Percentiles rank a stretch among this genome's conserved stretches.
phyloP scores from a whole-genome alignment of 1,140 invertebrate species.

The Drosophila pandora region DNA sequence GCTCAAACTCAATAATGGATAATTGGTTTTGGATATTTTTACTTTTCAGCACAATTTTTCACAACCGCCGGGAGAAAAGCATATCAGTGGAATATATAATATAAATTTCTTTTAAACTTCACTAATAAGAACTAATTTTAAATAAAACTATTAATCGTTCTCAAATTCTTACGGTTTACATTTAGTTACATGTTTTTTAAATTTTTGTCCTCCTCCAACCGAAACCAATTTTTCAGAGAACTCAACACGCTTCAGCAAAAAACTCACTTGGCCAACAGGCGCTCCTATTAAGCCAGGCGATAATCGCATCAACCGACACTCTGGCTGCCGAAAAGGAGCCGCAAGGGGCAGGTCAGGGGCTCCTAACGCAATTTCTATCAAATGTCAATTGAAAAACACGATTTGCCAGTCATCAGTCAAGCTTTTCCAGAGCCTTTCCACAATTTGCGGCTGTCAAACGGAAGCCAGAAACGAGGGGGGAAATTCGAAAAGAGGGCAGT shows the following conservation, averaged over 20 bases:
- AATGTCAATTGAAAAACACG: constrained; percentile 77
- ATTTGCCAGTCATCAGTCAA: constrained; percentile 65
- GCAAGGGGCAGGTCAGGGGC: constrained; percentile 6
- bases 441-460: constrained; percentile 66
- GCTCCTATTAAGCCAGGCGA: constrained; percentile 22
- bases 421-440: constrained; percentile 18
- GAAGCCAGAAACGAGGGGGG: constrained; percentile 47
- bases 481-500: constrained; percentile 10
- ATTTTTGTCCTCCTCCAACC: neutral
- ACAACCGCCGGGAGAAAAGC: neutral
- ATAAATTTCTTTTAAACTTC: too few relatives aligned
- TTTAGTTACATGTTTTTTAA: neutral
- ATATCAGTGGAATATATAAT: too few relatives aligned
- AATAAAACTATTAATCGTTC: neutral
- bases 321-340: constrained; percentile 3
- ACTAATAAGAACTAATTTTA: neutral
- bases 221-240: constrained; percentile 12
- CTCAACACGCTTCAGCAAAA: neutral
- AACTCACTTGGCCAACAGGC: neutral
- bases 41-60: neutral
- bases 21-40: neutral
- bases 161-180: too few relatives aligned
- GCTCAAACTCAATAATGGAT: constrained; percentile 32
- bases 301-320: constrained; percentile 68
- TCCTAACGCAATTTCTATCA: constrained; percentile 70